Base-by-base conservation (phyloP, 2,888 invertebrate genomes). In the Mesopsocus fuscifrons region DNA sequence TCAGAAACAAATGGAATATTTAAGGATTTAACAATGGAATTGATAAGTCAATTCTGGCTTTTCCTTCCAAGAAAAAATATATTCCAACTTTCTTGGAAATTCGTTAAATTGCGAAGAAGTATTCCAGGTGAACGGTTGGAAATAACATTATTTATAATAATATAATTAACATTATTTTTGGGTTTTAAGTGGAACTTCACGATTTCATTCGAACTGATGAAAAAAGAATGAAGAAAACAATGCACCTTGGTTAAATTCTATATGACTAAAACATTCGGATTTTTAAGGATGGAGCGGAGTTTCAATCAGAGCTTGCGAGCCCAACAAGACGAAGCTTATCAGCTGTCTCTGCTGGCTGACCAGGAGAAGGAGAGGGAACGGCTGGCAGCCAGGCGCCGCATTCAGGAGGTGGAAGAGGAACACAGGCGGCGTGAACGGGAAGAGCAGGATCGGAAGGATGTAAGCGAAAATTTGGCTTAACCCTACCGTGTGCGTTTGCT, bases 291-390 rank as follows among this genome's bases (percentile, higher is more conserved):
- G 52, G 85, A 87, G 56, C 71, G 85, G 16, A 84, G 77, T 54
- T 70, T 88, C 50, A 89, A 83, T 46, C 84, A 88, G 52, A 80
- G 83, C 0, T 64, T 95, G 41, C 71, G 95, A 23, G 78, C 79
- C 42, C 78, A 92, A 49, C 95, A 97, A 58, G 95, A 97, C 61
- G 82, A 82, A 58, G 95, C 94, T 1, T 97, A 92, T 58, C 72
- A 81, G 57, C 84, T 84, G 59, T 92, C 92, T 3, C 64, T 95
- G 32, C 70, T 77, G 32, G 89, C 88, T 0, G 95, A 97, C 62
- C 91, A 92, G 60, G 91, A 92, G 60, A 95, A 95, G 63, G 94
- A 94, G 59, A 69, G 83, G 1, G 66, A 66, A 41, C 69, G 74
- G 30, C 69, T 71, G 50, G 69, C 73, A 48, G 73, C 73, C 51